Evolutionary conservation across 2,797 vertebrate species (phyloP).

Genomic region (Octomys mimax): DNA sequence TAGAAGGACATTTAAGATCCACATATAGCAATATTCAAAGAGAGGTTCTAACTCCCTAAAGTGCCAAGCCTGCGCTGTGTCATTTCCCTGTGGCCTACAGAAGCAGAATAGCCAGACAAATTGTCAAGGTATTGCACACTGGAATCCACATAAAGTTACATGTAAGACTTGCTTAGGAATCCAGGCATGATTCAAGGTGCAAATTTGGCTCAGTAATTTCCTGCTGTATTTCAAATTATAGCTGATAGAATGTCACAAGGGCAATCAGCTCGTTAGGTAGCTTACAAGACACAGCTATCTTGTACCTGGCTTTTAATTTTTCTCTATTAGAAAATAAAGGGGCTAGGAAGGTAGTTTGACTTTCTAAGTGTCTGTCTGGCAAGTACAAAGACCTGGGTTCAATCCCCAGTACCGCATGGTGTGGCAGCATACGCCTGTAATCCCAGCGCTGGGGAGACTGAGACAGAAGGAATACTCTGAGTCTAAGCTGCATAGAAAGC

Average conservation of each 20-base stretch:
- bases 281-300: slow-evolving; percentile 45
- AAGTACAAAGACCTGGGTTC: too few relatives aligned
- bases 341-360: too few relatives aligned
- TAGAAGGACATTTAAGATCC: not conserved
- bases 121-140: not conserved
- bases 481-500: too few relatives aligned
- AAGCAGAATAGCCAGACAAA: not conserved
- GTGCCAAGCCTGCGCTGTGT: not conserved
- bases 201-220: not conserved
- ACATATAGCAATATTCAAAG: not conserved
- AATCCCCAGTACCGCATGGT: too few relatives aligned
- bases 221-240: not conserved
- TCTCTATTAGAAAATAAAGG: slow-evolving; percentile 16
- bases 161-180: not conserved
- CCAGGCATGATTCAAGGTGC: not conserved
- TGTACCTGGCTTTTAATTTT: not conserved
- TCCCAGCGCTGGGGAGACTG: too few relatives aligned
- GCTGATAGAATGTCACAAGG: not conserved
- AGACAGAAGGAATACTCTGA: too few relatives aligned
- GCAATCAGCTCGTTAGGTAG: not conserved
- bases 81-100: not conserved
- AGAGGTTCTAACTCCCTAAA: not conserved
- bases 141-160: not conserved
- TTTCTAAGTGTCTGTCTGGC: too few relatives aligned
- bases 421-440: too few relatives aligned